These are phyloP conservation scores for Alligator mississippiensis DNA, from an alignment of 2,113 vertebrate species.

Conservation along the genomic window DNA sequence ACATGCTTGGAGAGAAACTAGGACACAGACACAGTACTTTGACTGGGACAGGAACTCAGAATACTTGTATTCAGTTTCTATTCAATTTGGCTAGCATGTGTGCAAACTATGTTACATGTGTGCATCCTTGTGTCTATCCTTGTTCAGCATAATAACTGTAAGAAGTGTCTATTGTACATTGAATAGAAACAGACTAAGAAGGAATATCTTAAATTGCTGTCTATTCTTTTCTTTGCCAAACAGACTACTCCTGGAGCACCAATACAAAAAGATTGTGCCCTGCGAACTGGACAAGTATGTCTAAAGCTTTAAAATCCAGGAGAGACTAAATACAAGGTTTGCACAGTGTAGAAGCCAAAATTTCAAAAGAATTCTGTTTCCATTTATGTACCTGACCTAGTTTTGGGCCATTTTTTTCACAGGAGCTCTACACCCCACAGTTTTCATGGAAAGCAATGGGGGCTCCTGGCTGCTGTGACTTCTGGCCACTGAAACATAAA, in stretches of 20 bases:
- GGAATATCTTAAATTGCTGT: background rate
- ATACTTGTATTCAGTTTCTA: background rate
- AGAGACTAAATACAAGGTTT: conserved; percentile 13
- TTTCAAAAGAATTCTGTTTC: background rate
- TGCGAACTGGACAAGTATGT: background rate
- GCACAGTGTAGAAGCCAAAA: background rate
- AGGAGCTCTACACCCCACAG: background rate
- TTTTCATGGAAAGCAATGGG: background rate
- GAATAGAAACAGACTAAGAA: background rate
- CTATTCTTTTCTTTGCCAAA: background rate
- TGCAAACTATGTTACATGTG: background rate
- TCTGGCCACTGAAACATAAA: background rate
- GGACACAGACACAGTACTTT: background rate
- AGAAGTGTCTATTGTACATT: background rate
- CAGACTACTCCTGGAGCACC: background rate
- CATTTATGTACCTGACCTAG: background rate
- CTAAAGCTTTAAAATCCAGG: background rate
- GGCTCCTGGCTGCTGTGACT: background rate
- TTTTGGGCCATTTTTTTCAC: background rate
- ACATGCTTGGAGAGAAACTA: background rate
- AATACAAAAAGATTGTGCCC: background rate
- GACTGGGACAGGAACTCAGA: background rate
- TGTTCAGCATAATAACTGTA: background rate
- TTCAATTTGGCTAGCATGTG: background rate
- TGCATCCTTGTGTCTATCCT: background rate